Evolutionary conservation across 2,888 invertebrate genomes (phyloP).

Genomic region (Metallyticus violacea): DNA sequence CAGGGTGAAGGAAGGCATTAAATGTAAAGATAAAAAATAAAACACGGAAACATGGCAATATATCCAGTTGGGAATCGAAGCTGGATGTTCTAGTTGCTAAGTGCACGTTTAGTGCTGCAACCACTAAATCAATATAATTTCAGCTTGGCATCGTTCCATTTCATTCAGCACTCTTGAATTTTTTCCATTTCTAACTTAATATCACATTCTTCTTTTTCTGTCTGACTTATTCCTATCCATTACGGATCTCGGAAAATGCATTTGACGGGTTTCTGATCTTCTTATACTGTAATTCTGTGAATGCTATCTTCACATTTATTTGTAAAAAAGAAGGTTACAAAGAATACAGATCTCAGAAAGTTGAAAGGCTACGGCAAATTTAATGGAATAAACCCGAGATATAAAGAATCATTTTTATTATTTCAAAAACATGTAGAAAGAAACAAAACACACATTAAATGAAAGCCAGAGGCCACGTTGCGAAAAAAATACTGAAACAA

Average conservation of each 20-base stretch:
- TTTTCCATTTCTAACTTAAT: background rate
- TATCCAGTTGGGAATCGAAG: no score
- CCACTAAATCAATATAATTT: no score
- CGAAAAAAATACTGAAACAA: background rate
- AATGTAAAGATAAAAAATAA: no score
- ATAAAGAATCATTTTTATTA: background rate
- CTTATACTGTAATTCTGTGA: background rate
- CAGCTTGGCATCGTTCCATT: background rate
- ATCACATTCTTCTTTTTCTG: background rate
- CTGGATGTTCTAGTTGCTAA: no score
- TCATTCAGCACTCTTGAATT: background rate
- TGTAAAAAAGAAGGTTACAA: background rate
- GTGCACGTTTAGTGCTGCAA: no score
- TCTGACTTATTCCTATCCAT: background rate
- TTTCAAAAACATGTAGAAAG: background rate
- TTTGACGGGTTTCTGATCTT: background rate
- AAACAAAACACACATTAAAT: background rate
- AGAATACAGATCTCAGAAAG: background rate
- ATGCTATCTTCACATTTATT: background rate
- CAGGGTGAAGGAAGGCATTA: no score
- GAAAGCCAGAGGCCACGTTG: background rate
- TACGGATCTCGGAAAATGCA: background rate
- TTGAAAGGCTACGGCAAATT: background rate
- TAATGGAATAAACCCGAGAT: background rate
- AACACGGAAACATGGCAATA: no score